Evolutionary conservation across 2,888 invertebrate genomes (phyloP).

Genomic region (Vandiemenella viatica): DNA sequence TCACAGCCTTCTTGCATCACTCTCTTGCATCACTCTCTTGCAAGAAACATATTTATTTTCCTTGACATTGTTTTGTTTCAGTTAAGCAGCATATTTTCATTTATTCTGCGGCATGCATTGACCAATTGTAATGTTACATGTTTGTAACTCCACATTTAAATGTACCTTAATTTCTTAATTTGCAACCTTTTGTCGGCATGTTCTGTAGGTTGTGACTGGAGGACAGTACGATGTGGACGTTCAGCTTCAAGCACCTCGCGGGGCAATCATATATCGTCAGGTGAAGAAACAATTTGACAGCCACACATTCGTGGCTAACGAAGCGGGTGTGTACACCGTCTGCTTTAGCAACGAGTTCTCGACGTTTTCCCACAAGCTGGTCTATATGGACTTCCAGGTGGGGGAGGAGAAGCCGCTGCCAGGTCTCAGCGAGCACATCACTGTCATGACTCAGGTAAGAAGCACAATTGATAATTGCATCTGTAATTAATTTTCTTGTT

Average conservation of each 20-base stretch:
- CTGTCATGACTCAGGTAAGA: conserved; percentile 81
- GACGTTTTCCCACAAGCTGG: conserved; percentile 94
- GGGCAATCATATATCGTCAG: conserved; percentile 78
- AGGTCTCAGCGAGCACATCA: conserved; percentile 73
- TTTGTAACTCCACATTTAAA: background rate
- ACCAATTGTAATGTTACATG: too few relatives aligned
- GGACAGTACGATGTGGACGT: conserved; percentile 98
- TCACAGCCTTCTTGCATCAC: too few relatives aligned
- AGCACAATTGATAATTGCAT: background rate
- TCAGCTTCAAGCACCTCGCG: conserved; percentile 70
- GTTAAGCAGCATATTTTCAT: too few relatives aligned
- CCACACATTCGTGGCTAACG: conserved; percentile 63
- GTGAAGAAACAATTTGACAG: conserved; percentile 92
- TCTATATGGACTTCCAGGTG: conserved; percentile 95
- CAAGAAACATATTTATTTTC: too few relatives aligned
- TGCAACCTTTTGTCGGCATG: background rate
- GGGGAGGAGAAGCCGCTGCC: conserved; percentile 78
- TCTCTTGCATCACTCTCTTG: too few relatives aligned
- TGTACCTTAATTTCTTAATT: too few relatives aligned
- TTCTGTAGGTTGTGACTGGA: conserved; percentile 83
- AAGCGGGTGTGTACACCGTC: conserved; percentile 62
- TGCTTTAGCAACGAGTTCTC: conserved; percentile 99
- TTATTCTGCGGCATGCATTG: too few relatives aligned
- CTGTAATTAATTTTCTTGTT: background rate
- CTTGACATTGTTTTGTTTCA: too few relatives aligned